Percentiles rank a stretch among this genome's conserved stretches.
These are phyloP conservation scores for Muscicapa comitata DNA, from an alignment of 2,797 vertebrate species.

Conservation along the genomic window DNA sequence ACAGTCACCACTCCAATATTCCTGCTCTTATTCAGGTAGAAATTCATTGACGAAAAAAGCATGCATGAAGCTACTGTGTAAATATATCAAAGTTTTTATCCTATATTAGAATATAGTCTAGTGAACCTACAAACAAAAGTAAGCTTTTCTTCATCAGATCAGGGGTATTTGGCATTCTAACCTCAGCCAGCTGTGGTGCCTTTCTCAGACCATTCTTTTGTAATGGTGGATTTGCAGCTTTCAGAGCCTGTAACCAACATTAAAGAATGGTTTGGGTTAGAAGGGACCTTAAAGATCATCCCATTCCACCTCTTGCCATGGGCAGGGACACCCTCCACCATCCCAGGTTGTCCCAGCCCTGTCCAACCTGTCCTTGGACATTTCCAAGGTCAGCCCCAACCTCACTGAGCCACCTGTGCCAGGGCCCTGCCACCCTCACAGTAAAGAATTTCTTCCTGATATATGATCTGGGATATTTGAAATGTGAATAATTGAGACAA, in stretches of 20 bases:
- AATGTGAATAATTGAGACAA: not conserved
- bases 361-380: not conserved
- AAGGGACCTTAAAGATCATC: not conserved
- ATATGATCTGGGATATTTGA: not conserved
- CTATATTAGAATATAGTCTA: not conserved
- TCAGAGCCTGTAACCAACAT: not conserved
- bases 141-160: not conserved
- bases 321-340: not conserved
- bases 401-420: not conserved
- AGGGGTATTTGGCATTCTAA: not conserved
- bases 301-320: not conserved
- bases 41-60: not conserved
- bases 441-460: not conserved
- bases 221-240: not conserved
- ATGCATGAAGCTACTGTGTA: not conserved
- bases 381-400: not conserved
- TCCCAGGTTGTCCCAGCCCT: not conserved
- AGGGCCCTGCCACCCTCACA: not conserved
- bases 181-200: too few species aligned
- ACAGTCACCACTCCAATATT: not conserved
- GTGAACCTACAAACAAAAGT: not conserved
- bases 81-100: not conserved
- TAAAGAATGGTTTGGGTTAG: accelerated
- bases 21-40: not conserved
- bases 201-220: not conserved